Conservation (phyloP, 2,888 invertebrate genomes). For the Meta bourneti region DNA sequence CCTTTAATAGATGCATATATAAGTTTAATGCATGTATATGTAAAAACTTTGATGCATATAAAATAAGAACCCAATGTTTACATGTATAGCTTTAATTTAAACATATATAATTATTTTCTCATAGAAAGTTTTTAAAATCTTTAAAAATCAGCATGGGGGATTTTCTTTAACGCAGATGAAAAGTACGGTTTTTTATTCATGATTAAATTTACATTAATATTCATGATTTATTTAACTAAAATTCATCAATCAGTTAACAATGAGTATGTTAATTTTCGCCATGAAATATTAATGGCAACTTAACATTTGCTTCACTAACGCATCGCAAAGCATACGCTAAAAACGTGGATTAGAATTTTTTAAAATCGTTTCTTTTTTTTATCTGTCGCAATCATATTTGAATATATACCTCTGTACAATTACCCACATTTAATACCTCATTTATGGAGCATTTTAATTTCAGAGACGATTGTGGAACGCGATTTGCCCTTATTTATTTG, state of each 20-base stretch:
- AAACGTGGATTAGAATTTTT: neutral
- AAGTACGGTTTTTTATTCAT: neutral
- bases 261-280: neutral
- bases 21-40: no score
- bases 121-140: no score
- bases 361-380: no score
- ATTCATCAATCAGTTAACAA: neutral
- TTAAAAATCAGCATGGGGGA: no score
- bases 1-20: no score
- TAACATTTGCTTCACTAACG: neutral
- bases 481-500: constrained; percentile 10
- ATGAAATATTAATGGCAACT: neutral
- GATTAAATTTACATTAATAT: neutral
- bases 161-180: neutral
- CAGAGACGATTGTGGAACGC: neutral
- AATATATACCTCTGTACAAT: neutral
- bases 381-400: neutral
- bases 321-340: neutral
- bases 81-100: no score
- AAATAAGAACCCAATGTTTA: no score
- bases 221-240: neutral
- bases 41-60: no score
- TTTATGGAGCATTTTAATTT: neutral
- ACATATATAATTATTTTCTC: no score
- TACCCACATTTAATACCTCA: neutral